A percentile compares a stretch with the other conserved stretches of the same genome.
Conservation (phyloP, 2,113 vertebrate genomes). For the Microtus richardsoni region DNA sequence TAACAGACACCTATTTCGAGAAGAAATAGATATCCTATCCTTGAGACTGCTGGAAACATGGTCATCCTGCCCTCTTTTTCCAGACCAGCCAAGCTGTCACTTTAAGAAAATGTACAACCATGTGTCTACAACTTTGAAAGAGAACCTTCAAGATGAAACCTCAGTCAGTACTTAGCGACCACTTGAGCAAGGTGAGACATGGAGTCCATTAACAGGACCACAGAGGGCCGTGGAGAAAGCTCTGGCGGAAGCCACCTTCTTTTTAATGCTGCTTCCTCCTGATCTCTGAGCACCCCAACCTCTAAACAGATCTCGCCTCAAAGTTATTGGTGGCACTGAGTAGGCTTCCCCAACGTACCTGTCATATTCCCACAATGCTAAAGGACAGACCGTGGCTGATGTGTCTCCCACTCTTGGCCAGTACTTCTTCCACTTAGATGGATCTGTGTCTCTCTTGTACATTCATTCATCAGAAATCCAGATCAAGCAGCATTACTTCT, state of each 20-base stretch:
- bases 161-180: neutral
- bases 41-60: neutral
- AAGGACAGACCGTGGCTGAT: neutral
- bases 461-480: constrained; percentile 6
- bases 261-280: neutral
- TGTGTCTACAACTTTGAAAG: neutral
- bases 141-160: neutral
- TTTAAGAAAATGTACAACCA: neutral
- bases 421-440: neutral
- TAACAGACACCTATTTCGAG: neutral
- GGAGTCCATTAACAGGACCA: neutral
- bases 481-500: neutral
- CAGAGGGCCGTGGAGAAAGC: neutral
- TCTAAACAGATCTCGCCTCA: neutral
- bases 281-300: neutral
- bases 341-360: neutral
- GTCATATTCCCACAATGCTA: neutral
- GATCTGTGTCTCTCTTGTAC: neutral
- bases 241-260: neutral
- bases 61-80: neutral
- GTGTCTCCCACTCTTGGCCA: neutral
- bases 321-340: neutral
- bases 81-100: neutral
- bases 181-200: neutral
- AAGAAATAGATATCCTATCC: neutral